These are phyloP conservation scores for Chironomus striatipennis DNA, from an alignment of 1,140 invertebrate species.

Conservation along the genomic window DNA sequence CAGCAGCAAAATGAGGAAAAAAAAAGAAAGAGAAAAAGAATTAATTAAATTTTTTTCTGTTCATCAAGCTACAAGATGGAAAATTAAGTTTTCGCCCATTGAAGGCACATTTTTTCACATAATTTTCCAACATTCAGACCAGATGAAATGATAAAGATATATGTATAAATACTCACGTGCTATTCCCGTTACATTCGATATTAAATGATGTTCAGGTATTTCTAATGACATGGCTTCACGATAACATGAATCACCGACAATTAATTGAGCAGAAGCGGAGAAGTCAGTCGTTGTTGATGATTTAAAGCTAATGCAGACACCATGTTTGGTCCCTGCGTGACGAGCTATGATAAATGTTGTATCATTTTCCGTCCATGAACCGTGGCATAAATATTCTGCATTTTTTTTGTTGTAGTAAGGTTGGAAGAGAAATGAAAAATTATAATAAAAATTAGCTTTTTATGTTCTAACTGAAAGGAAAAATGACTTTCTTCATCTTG, in stretches of 20 bases:
- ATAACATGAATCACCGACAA: constrained; percentile 38
- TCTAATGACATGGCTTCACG: constrained; percentile 34
- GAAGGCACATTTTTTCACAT: constrained; percentile 17
- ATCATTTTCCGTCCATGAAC: constrained; percentile 63
- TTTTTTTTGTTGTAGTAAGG: background rate
- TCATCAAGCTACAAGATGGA: background rate
- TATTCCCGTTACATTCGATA: constrained; percentile 38
- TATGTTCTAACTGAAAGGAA: no score
- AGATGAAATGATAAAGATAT: background rate
- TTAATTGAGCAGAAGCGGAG: constrained; percentile 33
- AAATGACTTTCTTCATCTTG: no score
- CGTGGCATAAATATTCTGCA: constrained; percentile 78
- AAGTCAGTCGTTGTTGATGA: constrained; percentile 33
- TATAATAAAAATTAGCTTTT: no score
- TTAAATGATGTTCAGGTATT: constrained; percentile 37
- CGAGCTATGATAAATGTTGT: constrained; percentile 68
- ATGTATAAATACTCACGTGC: constrained; percentile 30
- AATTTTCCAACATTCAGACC: background rate
- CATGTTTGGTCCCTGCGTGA: constrained; percentile 46
- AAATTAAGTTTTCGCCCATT: background rate
- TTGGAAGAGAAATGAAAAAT: background rate
- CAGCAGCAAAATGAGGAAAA: background rate
- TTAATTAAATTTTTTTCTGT: constrained; percentile 14
- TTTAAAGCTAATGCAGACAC: constrained; percentile 38
- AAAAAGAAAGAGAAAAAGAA: constrained; percentile 21